Percentiles rank a stretch among this genome's conserved stretches.
These are phyloP conservation scores for Asarcornis scutulata DNA, from an alignment of 2,113 vertebrate genomes.

Conservation along the genomic window DNA sequence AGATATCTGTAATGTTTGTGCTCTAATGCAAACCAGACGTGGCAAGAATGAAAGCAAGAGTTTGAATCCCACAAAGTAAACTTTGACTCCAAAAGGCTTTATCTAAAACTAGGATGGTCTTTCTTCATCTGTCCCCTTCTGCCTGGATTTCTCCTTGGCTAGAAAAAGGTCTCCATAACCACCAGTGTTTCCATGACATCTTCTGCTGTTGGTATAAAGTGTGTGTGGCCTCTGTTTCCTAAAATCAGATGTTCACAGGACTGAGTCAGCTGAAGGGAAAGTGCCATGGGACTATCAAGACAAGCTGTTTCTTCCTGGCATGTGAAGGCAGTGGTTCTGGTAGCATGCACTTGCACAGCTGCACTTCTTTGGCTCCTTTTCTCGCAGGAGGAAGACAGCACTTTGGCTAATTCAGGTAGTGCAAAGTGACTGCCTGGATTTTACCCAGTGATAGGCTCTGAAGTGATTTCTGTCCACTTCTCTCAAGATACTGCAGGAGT, in stretches of 20 bases:
- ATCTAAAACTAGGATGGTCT: background rate
- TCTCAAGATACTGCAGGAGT: background rate
- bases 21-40: background rate
- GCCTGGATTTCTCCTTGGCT: background rate
- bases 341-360: background rate
- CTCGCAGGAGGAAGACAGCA: background rate
- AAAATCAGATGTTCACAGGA: background rate
- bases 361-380: background rate
- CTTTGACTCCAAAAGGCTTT: background rate
- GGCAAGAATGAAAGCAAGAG: conserved; percentile 6
- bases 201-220: background rate
- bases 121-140: background rate
- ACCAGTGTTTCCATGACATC: background rate
- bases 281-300: background rate
- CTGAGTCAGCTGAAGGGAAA: background rate
- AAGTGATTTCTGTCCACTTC: background rate
- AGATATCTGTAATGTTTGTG: background rate
- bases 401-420: background rate
- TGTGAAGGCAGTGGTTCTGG: rapidly evolving
- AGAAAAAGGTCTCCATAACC: background rate
- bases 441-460: background rate
- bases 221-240: background rate
- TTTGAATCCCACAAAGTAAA: background rate
- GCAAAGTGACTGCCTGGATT: background rate
- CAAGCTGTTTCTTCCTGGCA: background rate